Evolutionary conservation across 2,888 invertebrate species (phyloP).

Genomic region (Leptodirus hochenwartii): DNA sequence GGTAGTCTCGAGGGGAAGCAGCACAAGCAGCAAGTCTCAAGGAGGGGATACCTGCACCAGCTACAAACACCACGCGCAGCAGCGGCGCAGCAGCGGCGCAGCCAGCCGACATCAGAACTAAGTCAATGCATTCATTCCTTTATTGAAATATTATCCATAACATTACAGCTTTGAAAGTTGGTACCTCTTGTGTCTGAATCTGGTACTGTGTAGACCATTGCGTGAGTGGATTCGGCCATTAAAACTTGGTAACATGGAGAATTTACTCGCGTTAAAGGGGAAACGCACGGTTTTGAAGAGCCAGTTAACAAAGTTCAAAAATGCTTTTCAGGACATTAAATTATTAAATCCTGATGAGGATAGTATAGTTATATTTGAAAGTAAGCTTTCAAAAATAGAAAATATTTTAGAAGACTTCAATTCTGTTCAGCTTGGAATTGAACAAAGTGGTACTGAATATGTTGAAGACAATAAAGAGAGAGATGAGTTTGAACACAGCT

Average conservation of each 20-base stretch:
- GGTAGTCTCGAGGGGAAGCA: too few relatives aligned
- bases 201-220: too few relatives aligned
- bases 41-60: too few relatives aligned
- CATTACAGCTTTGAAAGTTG: too few relatives aligned
- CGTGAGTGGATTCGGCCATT: too few relatives aligned
- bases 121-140: too few relatives aligned
- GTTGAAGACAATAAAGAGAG: conserved; percentile 1
- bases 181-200: too few relatives aligned
- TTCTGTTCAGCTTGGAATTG: background rate
- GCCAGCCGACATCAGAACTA: too few relatives aligned
- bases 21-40: too few relatives aligned
- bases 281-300: background rate
- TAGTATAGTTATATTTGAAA: background rate
- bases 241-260: conserved; percentile 1
- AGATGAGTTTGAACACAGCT: background rate
- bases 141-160: too few relatives aligned
- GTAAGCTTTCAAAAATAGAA: background rate
- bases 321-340: background rate
- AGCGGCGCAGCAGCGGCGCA: too few relatives aligned
- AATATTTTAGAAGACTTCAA: background rate
- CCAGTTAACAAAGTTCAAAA: conserved; percentile 1
- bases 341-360: background rate
- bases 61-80: too few relatives aligned
- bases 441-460: background rate
- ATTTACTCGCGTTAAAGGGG: background rate